These are phyloP conservation scores for Tetranychus truncatus DNA, from an alignment of 2,888 invertebrate species.

Conservation along the genomic window DNA sequence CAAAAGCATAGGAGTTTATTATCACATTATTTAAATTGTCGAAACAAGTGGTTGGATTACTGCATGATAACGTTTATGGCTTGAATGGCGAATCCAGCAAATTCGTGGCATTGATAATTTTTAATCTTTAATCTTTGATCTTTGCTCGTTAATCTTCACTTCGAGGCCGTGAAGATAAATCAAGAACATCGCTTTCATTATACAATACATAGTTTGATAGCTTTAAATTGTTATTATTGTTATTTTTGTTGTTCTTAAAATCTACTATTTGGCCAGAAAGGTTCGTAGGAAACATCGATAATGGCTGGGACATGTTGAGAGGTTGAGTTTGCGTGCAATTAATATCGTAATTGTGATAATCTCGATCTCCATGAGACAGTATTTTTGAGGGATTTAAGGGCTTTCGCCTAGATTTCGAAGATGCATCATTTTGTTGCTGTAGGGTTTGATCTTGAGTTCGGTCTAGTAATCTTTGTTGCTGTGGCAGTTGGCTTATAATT, in stretches of 20 bases:
- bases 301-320: conserved; percentile 26
- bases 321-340: conserved; percentile 27
- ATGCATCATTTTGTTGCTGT: not conserved
- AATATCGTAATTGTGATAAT: conserved; percentile 23
- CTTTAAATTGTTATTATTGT: conserved; percentile 10
- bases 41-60: too few relatives aligned
- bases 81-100: too few relatives aligned
- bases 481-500: not conserved
- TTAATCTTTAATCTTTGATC: too few relatives aligned
- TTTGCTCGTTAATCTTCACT: too few relatives aligned
- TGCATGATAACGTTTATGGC: too few relatives aligned
- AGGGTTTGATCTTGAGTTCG: not conserved
- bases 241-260: conserved; percentile 12
- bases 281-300: not conserved
- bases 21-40: too few relatives aligned
- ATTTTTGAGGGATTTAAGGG: conserved; percentile 27
- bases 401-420: conserved; percentile 24
- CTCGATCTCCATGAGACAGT: conserved; percentile 26
- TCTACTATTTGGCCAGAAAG: not conserved
- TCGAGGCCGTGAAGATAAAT: conserved; percentile 25
- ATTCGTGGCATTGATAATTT: too few relatives aligned
- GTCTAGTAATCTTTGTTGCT: not conserved
- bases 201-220: too few relatives aligned
- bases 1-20: too few relatives aligned
- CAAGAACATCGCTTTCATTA: conserved; percentile 23